phyloP scores from a whole-genome alignment of 2,888 invertebrate species.

The Unio pictorum region DNA sequence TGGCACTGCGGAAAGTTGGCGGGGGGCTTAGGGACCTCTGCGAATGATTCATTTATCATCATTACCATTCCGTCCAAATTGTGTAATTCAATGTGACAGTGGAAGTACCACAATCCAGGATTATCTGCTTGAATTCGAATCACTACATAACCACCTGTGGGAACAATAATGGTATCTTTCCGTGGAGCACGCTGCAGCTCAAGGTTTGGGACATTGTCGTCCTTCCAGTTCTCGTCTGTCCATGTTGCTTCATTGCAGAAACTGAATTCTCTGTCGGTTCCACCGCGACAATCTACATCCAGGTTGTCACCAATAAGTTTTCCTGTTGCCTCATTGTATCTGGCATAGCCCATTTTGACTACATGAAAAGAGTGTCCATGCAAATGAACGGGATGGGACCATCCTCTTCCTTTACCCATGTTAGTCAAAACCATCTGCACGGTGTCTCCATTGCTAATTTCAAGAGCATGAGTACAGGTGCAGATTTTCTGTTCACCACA shows the following conservation, averaged over 20 bases:
- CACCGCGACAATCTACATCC: conserved; percentile 40
- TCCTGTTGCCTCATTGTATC: conserved; percentile 31
- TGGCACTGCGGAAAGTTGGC: conserved; percentile 52
- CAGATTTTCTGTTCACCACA: conserved; percentile 48
- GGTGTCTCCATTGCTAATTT: conserved; percentile 42
- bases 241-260: conserved; percentile 60
- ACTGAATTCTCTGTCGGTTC: conserved; percentile 23
- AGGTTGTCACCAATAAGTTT: conserved; percentile 34
- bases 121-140: conserved; percentile 63
- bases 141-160: conserved; percentile 66
- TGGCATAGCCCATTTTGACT: conserved; percentile 57
- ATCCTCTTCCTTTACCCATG: conserved; percentile 54
- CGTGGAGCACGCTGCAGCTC: conserved; percentile 51
- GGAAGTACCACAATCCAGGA: conserved; percentile 66
- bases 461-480: conserved; percentile 46
- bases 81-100: conserved; percentile 65
- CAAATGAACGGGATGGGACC: conserved; percentile 63
- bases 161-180: conserved; percentile 66
- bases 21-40: conserved; percentile 41
- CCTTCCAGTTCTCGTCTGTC: conserved; percentile 51
- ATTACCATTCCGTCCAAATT: conserved; percentile 63
- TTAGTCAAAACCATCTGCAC: conserved; percentile 58
- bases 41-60: conserved; percentile 56
- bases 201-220: conserved; percentile 50
- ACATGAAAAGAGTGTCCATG: conserved; percentile 66